phyloP scores from a whole-genome alignment of 2,113 vertebrate species.

The Otis tarda region DNA sequence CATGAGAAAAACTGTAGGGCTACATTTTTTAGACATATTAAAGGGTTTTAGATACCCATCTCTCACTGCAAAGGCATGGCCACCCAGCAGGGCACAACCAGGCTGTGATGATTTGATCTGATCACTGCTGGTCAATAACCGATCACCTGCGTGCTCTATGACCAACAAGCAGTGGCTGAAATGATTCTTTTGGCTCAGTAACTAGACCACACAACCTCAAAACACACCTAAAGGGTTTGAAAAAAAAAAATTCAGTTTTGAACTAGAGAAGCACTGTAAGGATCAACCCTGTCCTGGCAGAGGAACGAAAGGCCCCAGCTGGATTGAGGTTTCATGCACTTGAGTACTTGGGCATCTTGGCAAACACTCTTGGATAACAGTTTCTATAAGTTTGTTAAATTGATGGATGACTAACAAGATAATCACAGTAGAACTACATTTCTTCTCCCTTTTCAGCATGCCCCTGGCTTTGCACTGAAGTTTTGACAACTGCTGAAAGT shows the following conservation, averaged over 20 bases:
- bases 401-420: neutral
- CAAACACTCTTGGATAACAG: neutral
- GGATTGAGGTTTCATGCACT: neutral
- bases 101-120: neutral
- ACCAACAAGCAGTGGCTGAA: neutral
- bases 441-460: neutral
- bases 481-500: neutral
- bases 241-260: neutral
- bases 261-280: neutral
- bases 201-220: neutral
- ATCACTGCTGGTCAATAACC: neutral
- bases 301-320: neutral
- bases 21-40: neutral
- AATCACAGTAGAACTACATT: neutral
- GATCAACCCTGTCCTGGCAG: neutral
- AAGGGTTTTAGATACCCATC: neutral
- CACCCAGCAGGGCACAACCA: neutral
- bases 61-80: rapidly evolving
- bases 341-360: neutral
- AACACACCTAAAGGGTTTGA: neutral
- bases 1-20: conserved; percentile 26
- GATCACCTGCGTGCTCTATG: rapidly evolving
- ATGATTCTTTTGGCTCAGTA: rapidly evolving
- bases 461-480: neutral
- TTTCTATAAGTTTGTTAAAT: neutral